Evolutionary conservation across 2,888 invertebrate genomes (phyloP).

Genomic region (Sepiola atlantica): DNA sequence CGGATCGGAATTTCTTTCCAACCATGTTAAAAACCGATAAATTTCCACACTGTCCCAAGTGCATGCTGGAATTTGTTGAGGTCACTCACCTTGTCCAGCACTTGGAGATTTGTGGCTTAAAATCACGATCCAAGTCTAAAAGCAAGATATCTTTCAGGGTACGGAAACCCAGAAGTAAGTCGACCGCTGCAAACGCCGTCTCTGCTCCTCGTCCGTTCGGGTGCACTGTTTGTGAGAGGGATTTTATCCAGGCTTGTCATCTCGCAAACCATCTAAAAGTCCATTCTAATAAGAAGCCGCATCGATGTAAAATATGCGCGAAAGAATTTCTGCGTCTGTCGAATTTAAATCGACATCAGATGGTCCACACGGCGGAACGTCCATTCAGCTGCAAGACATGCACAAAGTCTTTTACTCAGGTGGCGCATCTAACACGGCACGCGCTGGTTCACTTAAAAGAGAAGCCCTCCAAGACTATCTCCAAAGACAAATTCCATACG

Average conservation of each 20-base stretch:
- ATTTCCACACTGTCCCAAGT: background rate
- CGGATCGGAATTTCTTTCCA: background rate
- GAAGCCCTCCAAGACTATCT: background rate
- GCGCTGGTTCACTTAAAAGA: background rate
- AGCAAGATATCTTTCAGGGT: background rate
- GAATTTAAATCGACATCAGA: constrained; percentile 33
- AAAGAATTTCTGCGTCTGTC: constrained; percentile 1
- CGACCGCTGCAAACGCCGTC: background rate
- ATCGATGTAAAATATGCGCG: constrained; percentile 33
- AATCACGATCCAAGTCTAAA: background rate
- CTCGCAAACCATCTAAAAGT: background rate
- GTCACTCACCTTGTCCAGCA: background rate
- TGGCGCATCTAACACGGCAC: background rate
- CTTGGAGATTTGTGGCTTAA: background rate
- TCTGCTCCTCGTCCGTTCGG: background rate
- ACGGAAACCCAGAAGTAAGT: background rate
- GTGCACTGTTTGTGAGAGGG: background rate
- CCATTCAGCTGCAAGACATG: constrained; percentile 32
- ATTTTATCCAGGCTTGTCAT: constrained; percentile 39
- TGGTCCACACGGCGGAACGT: constrained; percentile 2
- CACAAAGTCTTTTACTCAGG: background rate
- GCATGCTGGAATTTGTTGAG: background rate
- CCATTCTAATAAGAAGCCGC: constrained; percentile 25
- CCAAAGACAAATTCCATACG: background rate
- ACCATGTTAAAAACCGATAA: background rate